Percentiles rank a stretch among this genome's conserved stretches.
phyloP scores from a whole-genome alignment of 2,888 invertebrate species.

The Drosophila paucipuncta region DNA sequence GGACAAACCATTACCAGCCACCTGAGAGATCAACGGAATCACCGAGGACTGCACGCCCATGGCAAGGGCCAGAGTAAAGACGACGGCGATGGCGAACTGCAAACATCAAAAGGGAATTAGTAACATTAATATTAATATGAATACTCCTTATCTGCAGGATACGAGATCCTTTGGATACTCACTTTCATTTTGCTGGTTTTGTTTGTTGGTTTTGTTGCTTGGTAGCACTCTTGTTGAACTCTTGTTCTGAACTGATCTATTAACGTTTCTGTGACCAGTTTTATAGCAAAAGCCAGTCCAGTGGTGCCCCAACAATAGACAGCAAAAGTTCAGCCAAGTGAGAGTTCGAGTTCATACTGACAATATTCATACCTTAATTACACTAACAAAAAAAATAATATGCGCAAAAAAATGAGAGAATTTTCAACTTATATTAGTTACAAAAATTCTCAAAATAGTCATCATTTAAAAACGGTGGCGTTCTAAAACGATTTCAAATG shows the following conservation, averaged over 20 bases:
- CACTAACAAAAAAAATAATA: background rate
- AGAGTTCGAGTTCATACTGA: conserved; percentile 71
- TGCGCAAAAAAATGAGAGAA: background rate
- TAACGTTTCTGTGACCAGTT: conserved; percentile 52
- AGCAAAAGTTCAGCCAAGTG: conserved; percentile 67
- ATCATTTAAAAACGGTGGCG: background rate
- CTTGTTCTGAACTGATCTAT: conserved; percentile 79
- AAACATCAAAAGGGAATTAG: conserved; percentile 12
- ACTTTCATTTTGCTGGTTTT: conserved; percentile 77
- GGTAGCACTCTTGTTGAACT: conserved; percentile 73
- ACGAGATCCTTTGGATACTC: conserved; percentile 51
- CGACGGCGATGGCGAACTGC: conserved; percentile 77
- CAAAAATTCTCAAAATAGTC: background rate
- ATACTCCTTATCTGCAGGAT: background rate
- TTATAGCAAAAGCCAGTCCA: conserved; percentile 42
- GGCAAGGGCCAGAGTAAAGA: conserved; percentile 83
- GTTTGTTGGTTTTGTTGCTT: conserved; percentile 36
- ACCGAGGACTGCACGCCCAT: conserved; percentile 82
- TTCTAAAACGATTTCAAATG: too few relatives aligned
- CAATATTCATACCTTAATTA: conserved; percentile 21
- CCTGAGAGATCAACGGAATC: conserved; percentile 73
- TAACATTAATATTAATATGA: background rate
- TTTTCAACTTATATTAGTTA: background rate
- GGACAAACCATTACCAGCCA: conserved; percentile 75
- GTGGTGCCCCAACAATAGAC: conserved; percentile 28